Evolutionary conservation across 2,113 vertebrate species (phyloP), one percentile per base, ranked within the genome.

Genomic region (Glareola pratincola): DNA sequence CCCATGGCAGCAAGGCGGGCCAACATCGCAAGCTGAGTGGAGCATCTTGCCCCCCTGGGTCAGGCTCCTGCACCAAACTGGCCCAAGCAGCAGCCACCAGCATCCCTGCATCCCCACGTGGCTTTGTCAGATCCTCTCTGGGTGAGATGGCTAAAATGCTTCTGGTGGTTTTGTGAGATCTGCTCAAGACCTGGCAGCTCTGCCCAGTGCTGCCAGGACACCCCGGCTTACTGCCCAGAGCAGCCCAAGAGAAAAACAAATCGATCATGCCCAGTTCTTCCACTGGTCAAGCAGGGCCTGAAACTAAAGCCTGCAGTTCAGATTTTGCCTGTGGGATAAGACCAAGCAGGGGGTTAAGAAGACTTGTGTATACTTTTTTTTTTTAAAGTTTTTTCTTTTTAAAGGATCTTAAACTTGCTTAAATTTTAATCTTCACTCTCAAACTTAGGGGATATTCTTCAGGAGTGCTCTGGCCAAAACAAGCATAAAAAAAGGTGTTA

Each of bases 81-180:
- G 14, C 36, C 79, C 2, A 4, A 62, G 41, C 45, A 76, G 66
- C 62, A 91, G 63, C 48, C 53, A 47, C 27, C 27, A 89, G 39
- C 18, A 36, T 29, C 34, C 39, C 26, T 9, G 12, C 9, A 67
- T 43, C 45, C 19, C 29, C 5, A 1, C 0, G 0, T 4, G 12
- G 14, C 26, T 91, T 76, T 27, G 27, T 47, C 73, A 73, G 45
- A 66, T 26, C 1, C 1, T 63, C 27, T 84, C 45, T 39, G n/a
- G 45, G 10, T 76, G n/a, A 60, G 30, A 60, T 36, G 36, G 24
- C 45, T 72, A 63, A 91, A 88, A 69, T 32, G 37, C 30, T 81
- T 48, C 59, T 21, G 16, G 30, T 56, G 1, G 4, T 43, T 96
- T 50, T 67, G 71, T 3, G 14, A 90, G 71, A 82, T 54, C 66